Evolutionary conservation across 2,797 vertebrate genomes (phyloP), one percentile per base, ranked within the genome.

Genomic region (Hylomyscus alleni): DNA sequence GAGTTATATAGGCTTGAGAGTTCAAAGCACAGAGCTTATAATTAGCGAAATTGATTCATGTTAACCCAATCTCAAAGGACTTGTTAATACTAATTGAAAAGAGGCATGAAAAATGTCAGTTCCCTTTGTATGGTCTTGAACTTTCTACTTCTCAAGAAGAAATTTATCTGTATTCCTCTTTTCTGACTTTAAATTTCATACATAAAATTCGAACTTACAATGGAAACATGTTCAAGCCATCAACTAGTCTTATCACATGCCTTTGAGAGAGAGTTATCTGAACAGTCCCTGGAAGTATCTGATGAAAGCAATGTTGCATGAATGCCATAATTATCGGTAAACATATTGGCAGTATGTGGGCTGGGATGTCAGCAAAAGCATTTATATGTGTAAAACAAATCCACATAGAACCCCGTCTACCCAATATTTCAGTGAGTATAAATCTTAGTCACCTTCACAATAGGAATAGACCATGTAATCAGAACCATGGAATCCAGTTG

Each of bases 41-140:
- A 94, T 94, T 94, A 94, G 22, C 84, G 31, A 84, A 73, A 89
- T 78, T 72, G 44, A 29, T 9, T 34, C 47, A n/a, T 6, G 52
- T 40, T 26, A 52, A 40, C 19, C 52, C 12, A 72, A 24, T 81
- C 93, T 60, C 88, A 80, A 52, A 69, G 52, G 93, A 62, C 82
- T 91, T 69, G 50, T 93, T 93, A 87, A 69, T 73, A 31, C 47
- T 91, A 80, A 73, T 60, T 20, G 44, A 91, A 52, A 29, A 34
- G 54, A 7, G 56, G 1, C 24, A 50, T 31, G 26, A 1, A 19
- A 40, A 86, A 73, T 60, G 3, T 37, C 4, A 91, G 47, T 75
- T 4, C 31, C 22, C 44, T 47, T 37, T 78, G 31, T 88, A 17
- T 8, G n/a, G 6, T 58, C 54, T 60, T 17, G 20, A 56, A 75